phyloP scores from a whole-genome alignment of 2,113 vertebrate species.

The Erythrolamprus reginae region DNA sequence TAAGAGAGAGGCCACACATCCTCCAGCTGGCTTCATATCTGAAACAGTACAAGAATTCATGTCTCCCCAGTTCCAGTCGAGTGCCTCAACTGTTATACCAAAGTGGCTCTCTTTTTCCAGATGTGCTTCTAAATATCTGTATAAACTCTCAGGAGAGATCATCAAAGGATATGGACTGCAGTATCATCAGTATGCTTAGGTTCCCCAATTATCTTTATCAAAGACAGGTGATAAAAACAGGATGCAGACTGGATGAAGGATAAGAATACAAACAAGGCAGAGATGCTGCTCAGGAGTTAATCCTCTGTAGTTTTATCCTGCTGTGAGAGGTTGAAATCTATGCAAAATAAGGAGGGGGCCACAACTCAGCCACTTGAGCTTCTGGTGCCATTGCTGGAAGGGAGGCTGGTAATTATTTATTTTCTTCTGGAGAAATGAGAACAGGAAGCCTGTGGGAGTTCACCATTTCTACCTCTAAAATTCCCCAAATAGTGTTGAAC shows the following conservation, averaged over 20 bases:
- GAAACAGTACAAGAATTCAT: neutral
- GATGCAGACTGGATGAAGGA: neutral
- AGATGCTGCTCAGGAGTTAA: neutral
- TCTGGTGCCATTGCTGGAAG: neutral
- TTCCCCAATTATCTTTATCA: neutral
- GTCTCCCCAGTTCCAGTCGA: neutral
- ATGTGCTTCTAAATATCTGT: neutral
- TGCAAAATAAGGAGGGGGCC: neutral
- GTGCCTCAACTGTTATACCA: neutral
- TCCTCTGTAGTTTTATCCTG: neutral
- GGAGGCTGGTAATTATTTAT: neutral
- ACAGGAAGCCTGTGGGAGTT: neutral
- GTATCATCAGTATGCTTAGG: neutral
- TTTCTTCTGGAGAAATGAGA: neutral
- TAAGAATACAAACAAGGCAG: neutral
- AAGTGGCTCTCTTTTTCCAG: neutral
- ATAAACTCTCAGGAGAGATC: neutral
- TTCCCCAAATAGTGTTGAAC: neutral
- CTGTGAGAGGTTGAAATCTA: neutral
- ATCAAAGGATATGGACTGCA: neutral
- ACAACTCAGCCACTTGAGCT: neutral
- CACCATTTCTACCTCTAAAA: neutral
- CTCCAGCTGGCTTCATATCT: neutral
- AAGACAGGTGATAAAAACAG: neutral
- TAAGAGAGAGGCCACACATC: neutral